Evolutionary conservation across 2,113 vertebrate genomes (phyloP).

Genomic region (Plotosus lineatus): DNA sequence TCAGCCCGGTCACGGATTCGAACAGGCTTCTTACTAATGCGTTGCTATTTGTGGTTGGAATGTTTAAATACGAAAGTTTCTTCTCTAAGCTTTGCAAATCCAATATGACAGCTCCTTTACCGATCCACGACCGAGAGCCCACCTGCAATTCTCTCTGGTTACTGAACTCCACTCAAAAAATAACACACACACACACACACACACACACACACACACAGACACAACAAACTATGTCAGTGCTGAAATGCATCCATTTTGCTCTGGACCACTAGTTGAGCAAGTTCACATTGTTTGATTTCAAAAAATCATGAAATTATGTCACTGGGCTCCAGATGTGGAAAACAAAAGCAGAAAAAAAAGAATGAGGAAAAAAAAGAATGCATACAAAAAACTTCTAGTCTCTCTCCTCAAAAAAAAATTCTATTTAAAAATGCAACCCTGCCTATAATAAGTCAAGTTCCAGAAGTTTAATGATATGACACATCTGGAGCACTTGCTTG

Average conservation of each 20-base stretch:
- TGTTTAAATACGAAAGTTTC: constrained; percentile 34
- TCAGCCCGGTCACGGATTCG: constrained; percentile 15
- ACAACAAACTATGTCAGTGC: not conserved
- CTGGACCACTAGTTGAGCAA: constrained; percentile 12
- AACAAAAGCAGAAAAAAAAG: constrained; percentile 21
- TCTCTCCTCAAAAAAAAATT: constrained; percentile 15
- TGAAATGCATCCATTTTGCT: constrained; percentile 20
- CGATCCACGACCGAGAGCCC: constrained; percentile 10
- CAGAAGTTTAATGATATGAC: not conserved
- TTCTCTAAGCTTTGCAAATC: constrained; percentile 24
- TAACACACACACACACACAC: constrained; percentile 10
- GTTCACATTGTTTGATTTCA: constrained; percentile 11
- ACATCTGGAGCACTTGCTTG: constrained; percentile 11
- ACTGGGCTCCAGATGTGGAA: constrained; percentile 40
- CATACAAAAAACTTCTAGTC: constrained; percentile 35
- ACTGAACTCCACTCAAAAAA: constrained; percentile 12
- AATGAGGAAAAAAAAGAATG: too few relatives aligned
- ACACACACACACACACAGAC: constrained; percentile 15
- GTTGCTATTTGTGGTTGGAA: constrained; percentile 35
- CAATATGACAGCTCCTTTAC: constrained; percentile 23
- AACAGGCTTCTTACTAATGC: constrained; percentile 27
- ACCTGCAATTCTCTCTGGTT: constrained; percentile 21
- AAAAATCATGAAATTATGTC: constrained; percentile 19
- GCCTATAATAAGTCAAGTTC: constrained; percentile 9
- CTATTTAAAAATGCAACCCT: constrained; percentile 24